Conservation (phyloP, 2,888 invertebrate species). For the Steromphala cineraria region DNA sequence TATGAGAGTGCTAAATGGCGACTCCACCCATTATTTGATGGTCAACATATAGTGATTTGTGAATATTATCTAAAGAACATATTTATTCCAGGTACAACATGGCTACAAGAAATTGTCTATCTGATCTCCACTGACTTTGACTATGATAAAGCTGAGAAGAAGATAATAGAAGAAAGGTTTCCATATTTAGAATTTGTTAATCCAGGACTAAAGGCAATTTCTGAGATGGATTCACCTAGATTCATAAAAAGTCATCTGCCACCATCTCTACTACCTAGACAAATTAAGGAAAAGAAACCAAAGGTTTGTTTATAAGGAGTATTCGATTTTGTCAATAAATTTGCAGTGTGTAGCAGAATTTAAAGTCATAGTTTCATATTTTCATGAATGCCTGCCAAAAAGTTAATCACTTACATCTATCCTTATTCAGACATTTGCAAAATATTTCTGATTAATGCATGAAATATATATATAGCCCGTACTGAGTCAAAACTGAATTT, state of each 20-base stretch:
- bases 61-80: not conserved
- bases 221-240: slow-evolving; percentile 68
- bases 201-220: slow-evolving; percentile 53
- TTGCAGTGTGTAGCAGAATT: not conserved
- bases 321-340: too few species aligned
- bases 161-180: slow-evolving; percentile 81
- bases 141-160: slow-evolving; percentile 81
- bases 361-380: too few species aligned
- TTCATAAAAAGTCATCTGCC: slow-evolving; percentile 71
- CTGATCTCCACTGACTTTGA: slow-evolving; percentile 88
- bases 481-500: too few species aligned
- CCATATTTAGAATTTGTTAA: slow-evolving; percentile 83
- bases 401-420: too few species aligned
- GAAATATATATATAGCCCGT: too few species aligned
- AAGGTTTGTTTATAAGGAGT: slow-evolving; percentile 49
- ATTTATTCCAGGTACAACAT: slow-evolving; percentile 82
- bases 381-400: too few species aligned
- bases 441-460: too few species aligned
- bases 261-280: slow-evolving; percentile 61
- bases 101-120: slow-evolving; percentile 96
- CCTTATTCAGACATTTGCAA: too few species aligned
- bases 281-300: slow-evolving; percentile 68
- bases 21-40: not conserved
- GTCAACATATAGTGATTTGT: not conserved
- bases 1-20: too few species aligned